A percentile compares a stretch with the other conserved stretches of the same genome.
Conservation (phyloP, 2,888 invertebrate species). For the Barypeithes pellucidus region DNA sequence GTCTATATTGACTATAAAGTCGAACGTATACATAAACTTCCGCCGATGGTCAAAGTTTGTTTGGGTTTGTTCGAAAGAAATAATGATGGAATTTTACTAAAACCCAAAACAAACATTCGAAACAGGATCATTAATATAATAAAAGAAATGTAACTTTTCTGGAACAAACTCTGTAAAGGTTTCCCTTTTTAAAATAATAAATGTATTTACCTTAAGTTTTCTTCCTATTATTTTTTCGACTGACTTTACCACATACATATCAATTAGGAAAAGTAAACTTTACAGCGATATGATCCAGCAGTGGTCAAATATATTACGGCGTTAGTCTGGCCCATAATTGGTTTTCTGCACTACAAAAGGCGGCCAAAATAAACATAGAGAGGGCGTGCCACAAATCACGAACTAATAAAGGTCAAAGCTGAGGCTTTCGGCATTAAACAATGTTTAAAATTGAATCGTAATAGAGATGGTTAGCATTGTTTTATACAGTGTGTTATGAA, state of each 20-base stretch:
- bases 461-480: conserved; percentile 8
- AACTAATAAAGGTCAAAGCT: conserved; percentile 30
- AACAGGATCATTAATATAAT: too few species aligned
- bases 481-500: too few species aligned
- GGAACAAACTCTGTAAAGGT: too few species aligned
- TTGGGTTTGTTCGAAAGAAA: too few species aligned
- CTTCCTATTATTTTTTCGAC: background rate
- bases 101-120: too few species aligned
- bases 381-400: conserved; percentile 38
- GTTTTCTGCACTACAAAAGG: conserved; percentile 45
- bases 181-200: too few species aligned
- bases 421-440: conserved; percentile 8
- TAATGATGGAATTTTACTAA: too few species aligned
- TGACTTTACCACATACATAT: conserved; percentile 20
- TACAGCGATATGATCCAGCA: conserved; percentile 26
- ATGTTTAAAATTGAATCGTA: conserved; percentile 34
- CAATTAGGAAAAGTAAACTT: conserved; percentile 44
- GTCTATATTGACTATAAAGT: too few species aligned
- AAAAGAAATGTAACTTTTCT: too few species aligned
- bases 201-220: background rate
- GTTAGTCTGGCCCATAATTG: conserved; percentile 42
- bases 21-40: too few species aligned
- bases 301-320: conserved; percentile 43
- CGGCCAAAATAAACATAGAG: conserved; percentile 27
- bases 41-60: too few species aligned